These are phyloP conservation scores for Percopsis omiscomaycus DNA, from an alignment of 2,797 vertebrate genomes.

Conservation along the genomic window DNA sequence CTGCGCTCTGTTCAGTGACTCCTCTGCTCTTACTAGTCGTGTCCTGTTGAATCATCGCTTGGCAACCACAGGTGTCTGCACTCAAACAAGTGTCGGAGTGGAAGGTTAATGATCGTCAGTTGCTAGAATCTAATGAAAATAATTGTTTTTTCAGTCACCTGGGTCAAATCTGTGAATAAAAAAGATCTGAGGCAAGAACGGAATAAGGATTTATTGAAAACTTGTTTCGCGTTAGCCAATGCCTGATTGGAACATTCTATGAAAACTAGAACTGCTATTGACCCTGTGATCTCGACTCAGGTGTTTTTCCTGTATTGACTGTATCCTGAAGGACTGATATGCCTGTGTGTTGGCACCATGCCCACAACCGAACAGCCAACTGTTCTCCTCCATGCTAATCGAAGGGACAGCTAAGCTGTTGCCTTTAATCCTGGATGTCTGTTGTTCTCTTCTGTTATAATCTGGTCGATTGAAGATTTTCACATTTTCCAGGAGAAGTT, in stretches of 20 bases:
- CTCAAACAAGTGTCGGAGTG: slow-evolving; percentile 3
- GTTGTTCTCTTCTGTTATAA: slow-evolving; percentile 18
- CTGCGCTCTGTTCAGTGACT: slow-evolving; percentile 23
- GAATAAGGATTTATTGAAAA: slow-evolving; percentile 7
- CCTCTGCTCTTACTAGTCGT: slow-evolving; percentile 3
- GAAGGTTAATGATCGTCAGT: not conserved
- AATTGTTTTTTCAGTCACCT: not conserved
- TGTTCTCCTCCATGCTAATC: slow-evolving; percentile 27
- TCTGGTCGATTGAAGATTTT: not conserved
- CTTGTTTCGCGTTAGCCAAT: not conserved
- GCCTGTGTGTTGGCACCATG: slow-evolving; percentile 31
- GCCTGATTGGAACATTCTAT: slow-evolving; percentile 19
- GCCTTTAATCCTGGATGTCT: not conserved
- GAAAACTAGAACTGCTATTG: slow-evolving; percentile 13
- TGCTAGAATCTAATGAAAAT: slow-evolving; percentile 6
- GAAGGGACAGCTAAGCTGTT: slow-evolving; percentile 18
- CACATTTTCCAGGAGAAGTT: not conserved
- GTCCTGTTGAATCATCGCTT: not conserved
- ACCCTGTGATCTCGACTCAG: slow-evolving; percentile 25
- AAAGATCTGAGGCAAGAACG: not conserved
- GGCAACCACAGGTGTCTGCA: slow-evolving; percentile 20
- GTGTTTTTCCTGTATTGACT: slow-evolving; percentile 17
- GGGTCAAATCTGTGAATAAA: not conserved
- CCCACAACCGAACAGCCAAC: slow-evolving; percentile 8
- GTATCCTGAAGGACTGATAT: slow-evolving; percentile 18